Conservation (phyloP, 2,113 vertebrate species). For the Alces alces region DNA sequence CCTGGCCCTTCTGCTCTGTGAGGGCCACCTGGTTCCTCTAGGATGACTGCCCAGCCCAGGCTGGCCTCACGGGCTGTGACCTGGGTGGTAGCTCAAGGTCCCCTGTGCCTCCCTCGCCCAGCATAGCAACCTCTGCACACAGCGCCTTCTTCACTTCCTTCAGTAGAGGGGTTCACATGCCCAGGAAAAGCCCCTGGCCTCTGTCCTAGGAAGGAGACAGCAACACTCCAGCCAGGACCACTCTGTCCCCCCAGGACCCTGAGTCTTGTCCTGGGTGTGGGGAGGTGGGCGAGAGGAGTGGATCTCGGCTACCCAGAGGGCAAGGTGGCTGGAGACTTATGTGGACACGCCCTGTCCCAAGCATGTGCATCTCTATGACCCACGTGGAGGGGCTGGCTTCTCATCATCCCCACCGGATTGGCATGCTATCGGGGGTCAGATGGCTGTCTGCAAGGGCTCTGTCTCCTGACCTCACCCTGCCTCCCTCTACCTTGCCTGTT, state of each 20-base stretch:
- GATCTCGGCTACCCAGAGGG: not conserved
- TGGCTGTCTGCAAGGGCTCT: not conserved
- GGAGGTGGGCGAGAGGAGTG: not conserved
- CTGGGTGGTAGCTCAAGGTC: fast-evolving
- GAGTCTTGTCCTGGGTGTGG: not conserved
- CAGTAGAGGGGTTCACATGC: not conserved
- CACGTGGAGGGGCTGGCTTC: too few relatives aligned
- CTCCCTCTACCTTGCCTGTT: not conserved
- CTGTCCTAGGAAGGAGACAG: not conserved
- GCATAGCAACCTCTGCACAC: not conserved
- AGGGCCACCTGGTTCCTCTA: not conserved
- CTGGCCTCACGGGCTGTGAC: fast-evolving
- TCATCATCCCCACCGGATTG: fast-evolving
- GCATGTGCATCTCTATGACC: too few relatives aligned
- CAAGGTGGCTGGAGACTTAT: not conserved
- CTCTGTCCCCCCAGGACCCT: not conserved
- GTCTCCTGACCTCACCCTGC: not conserved
- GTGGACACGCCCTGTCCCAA: not conserved
- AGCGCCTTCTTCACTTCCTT: not conserved
- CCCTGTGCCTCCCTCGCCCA: too few relatives aligned
- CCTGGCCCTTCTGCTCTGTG: not conserved
- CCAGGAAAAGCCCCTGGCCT: not conserved
- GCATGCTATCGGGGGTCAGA: too few relatives aligned
- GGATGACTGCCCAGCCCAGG: not conserved
- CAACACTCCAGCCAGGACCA: too few relatives aligned